Evolutionary conservation across 2,888 invertebrate species (phyloP), one percentile per base, ranked within the genome.

Genomic region (Callosobruchus maculatus): DNA sequence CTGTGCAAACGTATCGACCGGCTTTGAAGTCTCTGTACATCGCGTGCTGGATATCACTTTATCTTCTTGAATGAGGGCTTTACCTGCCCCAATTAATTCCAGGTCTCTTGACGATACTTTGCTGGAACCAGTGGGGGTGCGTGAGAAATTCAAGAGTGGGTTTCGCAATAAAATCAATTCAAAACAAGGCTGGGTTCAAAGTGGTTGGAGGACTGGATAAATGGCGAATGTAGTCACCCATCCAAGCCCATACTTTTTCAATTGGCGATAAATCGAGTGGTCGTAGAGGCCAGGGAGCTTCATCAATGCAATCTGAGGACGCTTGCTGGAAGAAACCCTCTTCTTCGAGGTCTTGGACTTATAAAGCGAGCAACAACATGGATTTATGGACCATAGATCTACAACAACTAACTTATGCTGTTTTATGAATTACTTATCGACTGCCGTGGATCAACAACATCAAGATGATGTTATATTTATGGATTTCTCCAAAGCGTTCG

Each of bases 311-410:
- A n/a, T n/a, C n/a, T n/a, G n/a, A n/a, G n/a, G n/a, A n/a, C n/a
- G n/a, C n/a, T n/a, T n/a, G n/a, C n/a, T n/a, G n/a, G n/a, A n/a
- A n/a, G n/a, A n/a, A n/a, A n/a, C n/a, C n/a, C n/a, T n/a, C n/a
- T n/a, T n/a, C n/a, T n/a, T n/a, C n/a, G n/a, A n/a, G n/a, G n/a
- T n/a, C n/a, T n/a, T n/a, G n/a, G n/a, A n/a, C n/a, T n/a, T n/a
- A n/a, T n/a, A n/a, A n/a, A n/a, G n/a, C n/a, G 69, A 3, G 13
- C 7, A 22, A 1, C 72, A 69, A 68, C 70, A 72, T 72, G 72
- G 72, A 69, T 72, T 72, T 22, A 49, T 72, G 69, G 26, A 31
- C 5, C 20, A 21, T n/a, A 72, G 70, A 69, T 72, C 72, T 20
- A 70, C 72, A 20, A 31, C 49, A 31, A 69, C 21, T 26, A 72